These are phyloP conservation scores for Ophion slaviceki DNA, from an alignment of 2,888 invertebrate species.

Conservation along the genomic window DNA sequence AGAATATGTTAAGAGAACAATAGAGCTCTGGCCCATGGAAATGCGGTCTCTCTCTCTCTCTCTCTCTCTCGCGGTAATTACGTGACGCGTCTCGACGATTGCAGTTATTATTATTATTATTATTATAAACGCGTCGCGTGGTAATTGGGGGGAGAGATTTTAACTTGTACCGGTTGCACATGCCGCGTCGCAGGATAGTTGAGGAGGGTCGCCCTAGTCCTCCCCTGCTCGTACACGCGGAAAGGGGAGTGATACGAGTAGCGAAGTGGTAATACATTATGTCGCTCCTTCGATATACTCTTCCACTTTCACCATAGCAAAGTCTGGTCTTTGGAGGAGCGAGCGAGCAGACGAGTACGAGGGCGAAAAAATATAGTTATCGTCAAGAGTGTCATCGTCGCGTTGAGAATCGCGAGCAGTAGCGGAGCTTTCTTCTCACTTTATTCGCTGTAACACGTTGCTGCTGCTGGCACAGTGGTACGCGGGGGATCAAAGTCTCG, in stretches of 20 bases:
- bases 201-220: constrained; percentile 54
- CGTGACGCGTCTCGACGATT: constrained; percentile 20
- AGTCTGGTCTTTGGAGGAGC: not conserved
- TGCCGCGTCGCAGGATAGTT: constrained; percentile 56
- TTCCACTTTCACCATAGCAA: constrained; percentile 36
- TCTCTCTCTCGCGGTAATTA: too few species aligned
- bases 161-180: constrained; percentile 57
- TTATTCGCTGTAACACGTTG: constrained; percentile 10
- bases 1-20: not conserved
- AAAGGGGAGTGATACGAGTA: not conserved
- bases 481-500: constrained; percentile 31
- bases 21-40: not conserved
- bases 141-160: constrained; percentile 48
- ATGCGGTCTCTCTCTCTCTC: too few species aligned
- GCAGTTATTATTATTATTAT: constrained; percentile 11
- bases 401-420: constrained; percentile 47
- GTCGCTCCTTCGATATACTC: constrained; percentile 42
- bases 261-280: constrained; percentile 34
- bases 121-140: constrained; percentile 10
- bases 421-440: constrained; percentile 22
- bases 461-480: constrained; percentile 2
- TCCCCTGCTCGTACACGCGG: not conserved
- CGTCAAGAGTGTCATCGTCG: constrained; percentile 42
- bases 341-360: not conserved
- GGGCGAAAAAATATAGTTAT: constrained; percentile 40